Conservation (phyloP, 2,797 vertebrate genomes). For the Falco concolor region DNA sequence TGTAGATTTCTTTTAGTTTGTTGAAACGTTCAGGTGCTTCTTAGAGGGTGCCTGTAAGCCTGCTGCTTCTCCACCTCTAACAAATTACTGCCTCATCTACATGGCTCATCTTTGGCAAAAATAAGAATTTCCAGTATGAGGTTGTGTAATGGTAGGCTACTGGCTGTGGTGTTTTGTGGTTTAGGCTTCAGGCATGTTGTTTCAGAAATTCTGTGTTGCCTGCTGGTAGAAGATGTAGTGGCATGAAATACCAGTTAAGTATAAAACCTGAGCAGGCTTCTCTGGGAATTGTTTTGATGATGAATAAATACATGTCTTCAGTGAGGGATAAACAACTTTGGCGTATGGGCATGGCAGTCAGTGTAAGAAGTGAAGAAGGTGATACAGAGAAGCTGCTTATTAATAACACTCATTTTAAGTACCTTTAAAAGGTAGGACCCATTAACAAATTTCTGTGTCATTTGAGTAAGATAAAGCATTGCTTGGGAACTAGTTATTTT, state of each 20-base stretch:
- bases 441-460: background rate
- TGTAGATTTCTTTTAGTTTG: background rate
- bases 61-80: background rate
- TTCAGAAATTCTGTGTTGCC: background rate
- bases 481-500: background rate
- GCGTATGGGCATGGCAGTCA: background rate
- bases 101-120: background rate
- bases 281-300: conserved; percentile 1
- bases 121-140: background rate
- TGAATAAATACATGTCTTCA: background rate
- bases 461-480: background rate
- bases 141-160: background rate
- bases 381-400: background rate
- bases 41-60: background rate
- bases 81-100: background rate
- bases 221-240: background rate
- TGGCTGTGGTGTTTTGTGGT: background rate
- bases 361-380: background rate
- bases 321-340: background rate
- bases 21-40: background rate
- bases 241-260: background rate
- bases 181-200: background rate
- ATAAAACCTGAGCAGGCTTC: background rate
- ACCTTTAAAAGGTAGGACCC: background rate
- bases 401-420: background rate